Percentiles rank a stretch among this genome's conserved stretches.
Conservation (phyloP, 2,888 invertebrate species). For the Cheilosia soror region DNA sequence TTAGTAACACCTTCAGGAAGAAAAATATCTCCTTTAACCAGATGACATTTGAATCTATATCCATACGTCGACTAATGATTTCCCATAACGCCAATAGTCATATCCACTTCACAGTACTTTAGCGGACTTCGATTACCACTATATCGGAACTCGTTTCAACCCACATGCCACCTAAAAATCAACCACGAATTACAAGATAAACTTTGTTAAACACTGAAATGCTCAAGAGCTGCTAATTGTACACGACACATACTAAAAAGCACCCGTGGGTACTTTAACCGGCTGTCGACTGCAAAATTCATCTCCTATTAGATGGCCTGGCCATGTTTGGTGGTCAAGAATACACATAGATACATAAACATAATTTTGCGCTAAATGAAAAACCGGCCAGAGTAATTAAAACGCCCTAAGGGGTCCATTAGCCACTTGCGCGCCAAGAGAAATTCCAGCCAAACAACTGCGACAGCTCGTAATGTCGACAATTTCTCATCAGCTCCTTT, state of each 20-base stretch:
- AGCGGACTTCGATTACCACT: neutral
- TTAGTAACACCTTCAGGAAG: too few relatives aligned
- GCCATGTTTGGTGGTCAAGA: neutral
- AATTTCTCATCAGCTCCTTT: conserved; percentile 27
- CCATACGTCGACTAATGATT: too few relatives aligned
- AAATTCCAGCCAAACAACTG: conserved; percentile 20
- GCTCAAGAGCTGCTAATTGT: conserved; percentile 40
- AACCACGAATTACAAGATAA: neutral
- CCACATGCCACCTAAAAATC: conserved; percentile 5
- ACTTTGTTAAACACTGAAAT: conserved; percentile 17
- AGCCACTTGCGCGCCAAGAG: conserved; percentile 6
- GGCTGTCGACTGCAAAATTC: conserved; percentile 30
- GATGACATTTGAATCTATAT: too few relatives aligned
- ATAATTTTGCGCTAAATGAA: conserved; percentile 18
- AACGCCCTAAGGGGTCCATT: conserved; percentile 56
- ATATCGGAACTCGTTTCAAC: neutral
- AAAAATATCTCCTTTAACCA: too few relatives aligned
- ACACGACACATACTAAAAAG: conserved; percentile 40
- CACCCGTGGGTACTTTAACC: conserved; percentile 50
- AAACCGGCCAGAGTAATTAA: conserved; percentile 54
- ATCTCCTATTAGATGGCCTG: conserved; percentile 6
- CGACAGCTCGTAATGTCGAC: neutral
- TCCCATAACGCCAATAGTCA: neutral
- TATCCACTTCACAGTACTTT: neutral
- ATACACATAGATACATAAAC: neutral